Conservation (phyloP, 2,113 vertebrate species). For the Prunella himalayana region DNA sequence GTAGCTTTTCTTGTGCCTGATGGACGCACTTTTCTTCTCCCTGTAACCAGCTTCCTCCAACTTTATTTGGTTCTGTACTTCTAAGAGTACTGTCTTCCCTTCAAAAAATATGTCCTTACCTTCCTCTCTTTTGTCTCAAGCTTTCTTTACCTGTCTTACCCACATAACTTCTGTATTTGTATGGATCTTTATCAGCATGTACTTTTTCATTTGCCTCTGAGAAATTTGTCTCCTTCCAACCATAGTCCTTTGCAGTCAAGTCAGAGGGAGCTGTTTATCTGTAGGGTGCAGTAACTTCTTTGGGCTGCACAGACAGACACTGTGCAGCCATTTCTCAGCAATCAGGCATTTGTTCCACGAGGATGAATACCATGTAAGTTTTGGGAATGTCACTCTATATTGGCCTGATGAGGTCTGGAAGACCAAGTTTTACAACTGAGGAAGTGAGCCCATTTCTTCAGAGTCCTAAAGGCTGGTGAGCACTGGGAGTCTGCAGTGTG, state of each 20-base stretch:
- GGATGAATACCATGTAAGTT: not conserved
- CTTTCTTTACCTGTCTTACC: not conserved
- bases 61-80: not conserved
- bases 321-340: not conserved
- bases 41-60: not conserved
- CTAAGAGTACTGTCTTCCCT: not conserved
- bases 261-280: not conserved
- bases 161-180: not conserved
- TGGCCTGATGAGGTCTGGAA: not conserved
- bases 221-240: not conserved
- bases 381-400: not conserved
- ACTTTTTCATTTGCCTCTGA: not conserved
- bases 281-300: not conserved
- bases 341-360: not conserved
- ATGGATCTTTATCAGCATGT: not conserved
- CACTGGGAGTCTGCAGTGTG: not conserved
- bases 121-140: not conserved
- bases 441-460: not conserved
- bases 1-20: not conserved
- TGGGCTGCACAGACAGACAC: not conserved
- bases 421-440: not conserved
- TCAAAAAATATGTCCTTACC: not conserved
- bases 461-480: not conserved
- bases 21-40: not conserved
- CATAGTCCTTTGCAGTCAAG: not conserved